Conservation (phyloP, 2,797 vertebrate species). For the Trachurus trachurus region DNA sequence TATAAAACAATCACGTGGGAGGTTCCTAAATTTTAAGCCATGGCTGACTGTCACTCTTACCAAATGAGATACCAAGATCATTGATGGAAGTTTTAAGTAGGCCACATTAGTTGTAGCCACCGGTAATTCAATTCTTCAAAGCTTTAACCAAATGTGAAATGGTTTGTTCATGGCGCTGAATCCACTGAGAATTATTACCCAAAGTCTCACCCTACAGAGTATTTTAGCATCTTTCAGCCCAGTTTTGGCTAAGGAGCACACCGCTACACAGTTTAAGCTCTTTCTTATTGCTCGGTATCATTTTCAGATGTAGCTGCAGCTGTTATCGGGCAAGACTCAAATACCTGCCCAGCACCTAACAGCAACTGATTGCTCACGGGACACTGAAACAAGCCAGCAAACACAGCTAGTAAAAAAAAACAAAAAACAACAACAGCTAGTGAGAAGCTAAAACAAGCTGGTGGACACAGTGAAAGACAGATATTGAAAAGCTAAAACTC, state of each 20-base stretch:
- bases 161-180: neutral
- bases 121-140: neutral
- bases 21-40: neutral
- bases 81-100: neutral
- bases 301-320: neutral
- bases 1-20: neutral
- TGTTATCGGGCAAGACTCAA: neutral
- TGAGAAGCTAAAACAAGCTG: no score
- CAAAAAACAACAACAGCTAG: no score
- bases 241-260: neutral
- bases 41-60: neutral
- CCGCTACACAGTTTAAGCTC: neutral
- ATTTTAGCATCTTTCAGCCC: neutral
- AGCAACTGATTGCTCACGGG: no score
- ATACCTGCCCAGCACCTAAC: no score
- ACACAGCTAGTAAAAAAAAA: no score
- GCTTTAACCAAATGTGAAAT: neutral
- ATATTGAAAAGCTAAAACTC: no score
- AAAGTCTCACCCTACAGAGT: neutral
- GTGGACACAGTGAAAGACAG: no score
- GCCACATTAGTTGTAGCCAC: no score
- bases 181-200: neutral
- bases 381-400: no score
- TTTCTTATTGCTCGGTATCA: neutral
- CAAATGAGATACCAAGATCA: neutral